Percentiles rank a stretch among this genome's conserved stretches.
Evolutionary conservation across 2,113 vertebrate genomes (phyloP).

Genomic region (Saimiri boliviensis): DNA sequence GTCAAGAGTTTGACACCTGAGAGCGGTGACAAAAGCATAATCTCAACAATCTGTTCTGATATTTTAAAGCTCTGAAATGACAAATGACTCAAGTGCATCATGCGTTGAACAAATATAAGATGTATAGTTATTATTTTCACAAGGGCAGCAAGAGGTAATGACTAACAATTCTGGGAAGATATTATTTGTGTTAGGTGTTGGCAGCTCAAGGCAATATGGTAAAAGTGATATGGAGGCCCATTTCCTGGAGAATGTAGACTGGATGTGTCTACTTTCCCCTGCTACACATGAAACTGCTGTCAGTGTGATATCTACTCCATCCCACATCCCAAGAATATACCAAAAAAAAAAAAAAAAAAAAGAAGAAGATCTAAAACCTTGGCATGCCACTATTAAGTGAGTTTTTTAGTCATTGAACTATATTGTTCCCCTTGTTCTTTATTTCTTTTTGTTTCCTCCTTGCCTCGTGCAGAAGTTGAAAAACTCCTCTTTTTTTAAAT

Average conservation of each 20-base stretch:
- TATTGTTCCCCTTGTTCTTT: neutral
- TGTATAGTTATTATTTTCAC: neutral
- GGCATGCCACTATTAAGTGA: neutral
- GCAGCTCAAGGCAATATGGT: neutral
- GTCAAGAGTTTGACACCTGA: neutral
- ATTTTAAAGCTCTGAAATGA: conserved; percentile 7
- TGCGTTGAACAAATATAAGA: conserved; percentile 42
- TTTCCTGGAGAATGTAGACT: neutral
- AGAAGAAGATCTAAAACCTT: neutral
- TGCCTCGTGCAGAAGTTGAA: neutral
- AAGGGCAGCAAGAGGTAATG: neutral
- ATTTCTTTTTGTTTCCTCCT: conserved; percentile 4
- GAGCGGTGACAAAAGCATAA: neutral
- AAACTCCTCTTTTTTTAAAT: neutral
- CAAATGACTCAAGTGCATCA: conserved; percentile 30
- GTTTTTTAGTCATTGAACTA: neutral
- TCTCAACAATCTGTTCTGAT: neutral
- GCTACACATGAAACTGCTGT: neutral
- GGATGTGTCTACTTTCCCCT: neutral
- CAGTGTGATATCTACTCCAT: neutral
- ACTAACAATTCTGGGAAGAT: conserved; percentile 45
- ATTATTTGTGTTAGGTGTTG: conserved; percentile 49
- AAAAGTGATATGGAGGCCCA: neutral
- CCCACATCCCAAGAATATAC: neutral
- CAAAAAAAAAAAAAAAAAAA: neutral